phyloP scores from a whole-genome alignment of 2,797 vertebrate genomes.

The Oreochromis grahami region DNA sequence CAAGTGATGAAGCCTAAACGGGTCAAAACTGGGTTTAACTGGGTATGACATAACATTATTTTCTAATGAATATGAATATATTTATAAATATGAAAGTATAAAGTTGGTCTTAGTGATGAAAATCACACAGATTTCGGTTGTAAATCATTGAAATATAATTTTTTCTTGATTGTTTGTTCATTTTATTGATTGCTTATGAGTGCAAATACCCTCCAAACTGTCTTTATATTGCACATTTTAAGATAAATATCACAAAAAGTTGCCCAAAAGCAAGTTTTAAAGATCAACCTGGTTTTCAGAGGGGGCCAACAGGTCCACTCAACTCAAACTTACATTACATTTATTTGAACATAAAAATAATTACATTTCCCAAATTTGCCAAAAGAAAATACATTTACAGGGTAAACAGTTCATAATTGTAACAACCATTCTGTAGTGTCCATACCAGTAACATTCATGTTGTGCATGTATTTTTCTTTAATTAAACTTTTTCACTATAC shows the following conservation, averaged over 20 bases:
- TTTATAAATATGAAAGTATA: background rate
- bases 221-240: background rate
- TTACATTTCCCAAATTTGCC: background rate
- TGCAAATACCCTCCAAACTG: background rate
- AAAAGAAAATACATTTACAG: background rate
- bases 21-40: background rate
- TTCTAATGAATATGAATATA: background rate
- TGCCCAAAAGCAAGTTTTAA: background rate
- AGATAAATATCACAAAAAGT: background rate
- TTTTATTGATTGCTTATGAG: background rate
- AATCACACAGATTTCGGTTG: background rate
- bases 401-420: background rate
- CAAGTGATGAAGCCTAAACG: background rate
- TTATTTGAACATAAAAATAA: background rate
- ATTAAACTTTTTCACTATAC: background rate
- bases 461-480: background rate
- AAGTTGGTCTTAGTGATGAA: background rate
- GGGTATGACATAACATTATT: background rate
- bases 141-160: background rate
- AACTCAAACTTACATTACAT: background rate
- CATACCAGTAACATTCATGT: background rate
- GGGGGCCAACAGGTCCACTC: background rate
- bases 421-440: background rate
- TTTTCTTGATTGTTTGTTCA: background rate
- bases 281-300: background rate